Conservation (phyloP, 1,140 invertebrate genomes). For the Hyphantria cunea region DNA sequence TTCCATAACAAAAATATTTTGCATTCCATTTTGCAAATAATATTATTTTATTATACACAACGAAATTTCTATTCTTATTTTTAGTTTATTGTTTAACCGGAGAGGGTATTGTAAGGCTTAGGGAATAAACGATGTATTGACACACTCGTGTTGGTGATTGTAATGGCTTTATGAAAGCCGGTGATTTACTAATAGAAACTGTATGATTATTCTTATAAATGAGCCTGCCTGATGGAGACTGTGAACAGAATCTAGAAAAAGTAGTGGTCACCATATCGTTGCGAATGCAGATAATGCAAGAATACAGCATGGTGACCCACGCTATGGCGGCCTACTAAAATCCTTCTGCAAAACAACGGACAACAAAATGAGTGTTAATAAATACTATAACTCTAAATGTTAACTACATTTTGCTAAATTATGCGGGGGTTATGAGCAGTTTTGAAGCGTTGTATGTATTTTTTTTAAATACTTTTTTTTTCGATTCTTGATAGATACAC, state of each 20-base stretch:
- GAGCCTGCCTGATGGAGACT: no score
- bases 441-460: no score
- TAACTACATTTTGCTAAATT: background rate
- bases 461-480: no score
- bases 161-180: slow-evolving; percentile 20
- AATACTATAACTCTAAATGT: background rate
- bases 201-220: background rate
- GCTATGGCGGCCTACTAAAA: no score
- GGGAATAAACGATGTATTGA: slow-evolving; percentile 10
- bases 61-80: slow-evolving; percentile 11
- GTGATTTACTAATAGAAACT: slow-evolving; percentile 17
- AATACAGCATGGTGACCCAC: no score
- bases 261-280: no score
- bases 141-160: background rate
- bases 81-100: slow-evolving; percentile 14
- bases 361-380: background rate
- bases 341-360: no score
- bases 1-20: background rate
- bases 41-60: slow-evolving; percentile 16
- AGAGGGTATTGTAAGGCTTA: slow-evolving; percentile 24
- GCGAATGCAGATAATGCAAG: no score
- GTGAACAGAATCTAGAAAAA: no score
- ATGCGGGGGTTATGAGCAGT: no score
- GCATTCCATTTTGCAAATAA: background rate
- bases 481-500: slow-evolving; percentile 6